These are phyloP conservation scores for Coregonus suidteri DNA, from an alignment of 2,797 vertebrate species.

Conservation along the genomic window DNA sequence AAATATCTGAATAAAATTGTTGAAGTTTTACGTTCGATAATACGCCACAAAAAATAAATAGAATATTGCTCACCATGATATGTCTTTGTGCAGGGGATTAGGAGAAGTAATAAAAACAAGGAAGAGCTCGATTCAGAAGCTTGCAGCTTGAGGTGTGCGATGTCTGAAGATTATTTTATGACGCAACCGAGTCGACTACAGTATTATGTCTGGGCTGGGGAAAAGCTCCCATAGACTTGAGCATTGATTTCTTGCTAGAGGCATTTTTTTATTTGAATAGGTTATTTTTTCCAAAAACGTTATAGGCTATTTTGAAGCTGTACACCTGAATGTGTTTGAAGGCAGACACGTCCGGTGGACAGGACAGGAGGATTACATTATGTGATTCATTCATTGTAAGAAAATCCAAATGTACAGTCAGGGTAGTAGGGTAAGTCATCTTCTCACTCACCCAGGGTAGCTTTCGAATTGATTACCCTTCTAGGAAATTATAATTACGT, in stretches of 20 bases:
- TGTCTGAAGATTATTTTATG: conserved; percentile 12
- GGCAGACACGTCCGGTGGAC: background rate
- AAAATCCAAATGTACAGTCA: too few species aligned
- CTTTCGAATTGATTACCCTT: too few species aligned
- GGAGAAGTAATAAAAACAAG: background rate
- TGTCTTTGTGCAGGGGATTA: conserved; percentile 15
- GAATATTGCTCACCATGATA: conserved; percentile 22
- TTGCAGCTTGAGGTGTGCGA: conserved; percentile 1
- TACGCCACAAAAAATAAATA: background rate
- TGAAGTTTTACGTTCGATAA: too few species aligned
- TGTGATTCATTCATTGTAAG: too few species aligned
- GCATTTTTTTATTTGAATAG: background rate
- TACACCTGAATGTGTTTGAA: background rate
- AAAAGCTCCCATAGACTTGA: background rate
- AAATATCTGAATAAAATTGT: background rate
- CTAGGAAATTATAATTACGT: too few species aligned
- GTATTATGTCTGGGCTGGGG: background rate
- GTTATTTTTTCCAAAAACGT: too few species aligned
- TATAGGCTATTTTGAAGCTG: background rate
- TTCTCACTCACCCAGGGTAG: too few species aligned
- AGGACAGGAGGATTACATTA: too few species aligned
- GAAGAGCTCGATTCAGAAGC: background rate
- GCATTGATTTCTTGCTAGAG: background rate
- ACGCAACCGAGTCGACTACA: background rate
- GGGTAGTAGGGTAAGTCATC: too few species aligned